Evolutionary conservation across 53 echinoderm and acorn worm species (phyloP).

Genomic region (Paelopatides confundens): DNA sequence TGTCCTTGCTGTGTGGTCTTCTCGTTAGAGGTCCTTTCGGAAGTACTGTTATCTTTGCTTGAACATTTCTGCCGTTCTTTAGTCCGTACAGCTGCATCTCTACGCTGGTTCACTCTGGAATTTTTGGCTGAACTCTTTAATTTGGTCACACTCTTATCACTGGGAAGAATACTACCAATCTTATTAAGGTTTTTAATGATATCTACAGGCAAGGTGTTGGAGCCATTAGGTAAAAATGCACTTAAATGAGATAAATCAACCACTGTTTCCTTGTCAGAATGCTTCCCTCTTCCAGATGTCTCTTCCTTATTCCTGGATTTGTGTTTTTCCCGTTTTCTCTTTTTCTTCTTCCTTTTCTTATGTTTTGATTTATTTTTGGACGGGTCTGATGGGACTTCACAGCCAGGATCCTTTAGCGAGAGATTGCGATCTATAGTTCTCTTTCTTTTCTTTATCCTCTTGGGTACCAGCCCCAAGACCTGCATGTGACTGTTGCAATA

Average conservation of each 20-base stretch:
- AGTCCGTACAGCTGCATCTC: background rate
- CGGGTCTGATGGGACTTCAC: conserved; percentile 19
- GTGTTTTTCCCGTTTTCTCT: conserved; percentile 91
- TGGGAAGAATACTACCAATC: conserved; percentile 48
- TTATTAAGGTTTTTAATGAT: conserved; percentile 41
- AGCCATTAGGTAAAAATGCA: conserved; percentile 52
- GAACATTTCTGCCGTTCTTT: conserved; percentile 19
- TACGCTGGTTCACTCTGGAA: conserved; percentile 30
- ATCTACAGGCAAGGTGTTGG: conserved; percentile 57
- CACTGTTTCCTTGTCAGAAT: conserved; percentile 13
- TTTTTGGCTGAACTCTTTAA: conserved; percentile 31
- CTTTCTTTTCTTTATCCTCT: conserved; percentile 80
- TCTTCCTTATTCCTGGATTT: conserved; percentile 62
- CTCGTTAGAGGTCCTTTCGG: conserved; percentile 5
- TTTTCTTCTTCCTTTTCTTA: conserved; percentile 87
- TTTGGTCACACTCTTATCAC: conserved; percentile 44
- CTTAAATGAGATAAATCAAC: conserved; percentile 43
- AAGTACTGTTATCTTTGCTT: conserved; percentile 46
- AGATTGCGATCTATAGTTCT: conserved; percentile 34
- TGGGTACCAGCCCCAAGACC: conserved; percentile 87
- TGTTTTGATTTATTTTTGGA: conserved; percentile 80
- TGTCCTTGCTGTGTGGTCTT: background rate
- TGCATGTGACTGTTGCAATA: conserved; percentile 99
- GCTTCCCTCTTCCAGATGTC: conserved; percentile 15
- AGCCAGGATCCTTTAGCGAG: background rate